Conservation (phyloP, 2,797 vertebrate genomes). For the Tragelaphus oryx region DNA sequence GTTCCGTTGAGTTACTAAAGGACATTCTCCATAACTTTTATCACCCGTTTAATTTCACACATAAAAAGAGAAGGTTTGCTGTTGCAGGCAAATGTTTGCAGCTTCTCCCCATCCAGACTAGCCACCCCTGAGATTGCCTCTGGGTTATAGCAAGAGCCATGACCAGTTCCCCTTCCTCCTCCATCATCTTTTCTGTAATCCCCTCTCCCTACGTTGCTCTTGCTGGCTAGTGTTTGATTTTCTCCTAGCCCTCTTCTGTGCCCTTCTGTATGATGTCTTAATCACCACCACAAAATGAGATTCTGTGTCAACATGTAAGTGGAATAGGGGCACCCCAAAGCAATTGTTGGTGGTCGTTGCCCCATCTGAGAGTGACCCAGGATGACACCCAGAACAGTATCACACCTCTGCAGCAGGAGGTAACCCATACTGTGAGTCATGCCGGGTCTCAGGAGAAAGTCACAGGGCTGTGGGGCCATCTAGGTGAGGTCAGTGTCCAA, state of each 20-base stretch:
- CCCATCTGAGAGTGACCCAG: neutral
- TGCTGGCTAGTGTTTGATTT: neutral
- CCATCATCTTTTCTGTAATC: neutral
- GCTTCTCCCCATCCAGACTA: neutral
- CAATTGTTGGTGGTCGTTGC: neutral
- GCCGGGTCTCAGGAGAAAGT: neutral
- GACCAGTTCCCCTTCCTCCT: neutral
- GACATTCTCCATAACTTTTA: neutral
- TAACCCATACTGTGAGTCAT: neutral
- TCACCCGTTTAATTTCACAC: neutral
- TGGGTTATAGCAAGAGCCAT: neutral
- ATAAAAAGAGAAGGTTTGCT: neutral
- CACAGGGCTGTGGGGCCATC: neutral
- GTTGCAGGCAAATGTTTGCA: neutral
- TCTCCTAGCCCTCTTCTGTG: neutral
- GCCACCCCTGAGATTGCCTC: neutral
- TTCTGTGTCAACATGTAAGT: neutral
- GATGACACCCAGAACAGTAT: neutral
- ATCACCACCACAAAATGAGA: neutral
- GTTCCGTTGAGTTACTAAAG: neutral
- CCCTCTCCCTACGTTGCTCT: neutral
- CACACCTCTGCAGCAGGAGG: neutral
- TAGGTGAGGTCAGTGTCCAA: neutral
- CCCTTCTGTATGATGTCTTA: neutral
- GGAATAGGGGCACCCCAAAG: neutral